Evolutionary conservation across 1,140 invertebrate genomes (phyloP).

Genomic region (Drosophila tsacasi): DNA sequence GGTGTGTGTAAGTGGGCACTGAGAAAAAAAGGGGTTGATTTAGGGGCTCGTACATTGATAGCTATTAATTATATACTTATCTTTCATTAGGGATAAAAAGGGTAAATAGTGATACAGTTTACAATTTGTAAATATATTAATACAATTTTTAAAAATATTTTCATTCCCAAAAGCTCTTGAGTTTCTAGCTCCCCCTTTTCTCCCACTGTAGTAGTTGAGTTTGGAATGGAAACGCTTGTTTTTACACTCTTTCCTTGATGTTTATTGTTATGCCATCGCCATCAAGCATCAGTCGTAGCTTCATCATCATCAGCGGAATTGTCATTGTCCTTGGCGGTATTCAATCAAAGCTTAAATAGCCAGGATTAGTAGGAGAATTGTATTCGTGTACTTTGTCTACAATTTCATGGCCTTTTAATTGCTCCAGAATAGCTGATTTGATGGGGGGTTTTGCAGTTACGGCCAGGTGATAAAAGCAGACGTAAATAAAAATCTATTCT

Average conservation of each 20-base stretch:
- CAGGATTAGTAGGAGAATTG: slow-evolving; percentile 51
- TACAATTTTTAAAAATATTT: background rate
- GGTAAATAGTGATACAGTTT: too few species aligned
- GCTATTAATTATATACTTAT: background rate
- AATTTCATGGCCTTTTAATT: slow-evolving; percentile 61
- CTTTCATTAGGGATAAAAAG: background rate
- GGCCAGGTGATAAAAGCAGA: slow-evolving; percentile 18
- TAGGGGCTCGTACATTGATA: background rate
- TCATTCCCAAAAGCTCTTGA: background rate
- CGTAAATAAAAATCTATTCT: slow-evolving; percentile 8
- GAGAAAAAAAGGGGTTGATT: background rate
- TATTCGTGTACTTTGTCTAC: slow-evolving; percentile 33
- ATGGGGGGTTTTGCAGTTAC: slow-evolving; percentile 45
- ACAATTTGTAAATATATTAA: background rate
- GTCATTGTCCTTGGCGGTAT: slow-evolving; percentile 56
- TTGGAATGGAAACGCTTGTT: slow-evolving; percentile 55
- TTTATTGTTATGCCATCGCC: slow-evolving; percentile 75
- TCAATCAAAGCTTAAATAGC: slow-evolving; percentile 70
- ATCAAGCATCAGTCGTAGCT: slow-evolving; percentile 54
- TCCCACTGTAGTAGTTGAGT: slow-evolving; percentile 11
- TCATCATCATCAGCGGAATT: slow-evolving; percentile 56
- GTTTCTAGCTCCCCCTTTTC: background rate
- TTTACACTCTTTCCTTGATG: slow-evolving; percentile 70
- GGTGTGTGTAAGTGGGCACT: slow-evolving; percentile 10
- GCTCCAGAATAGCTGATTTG: slow-evolving; percentile 40